Conservation (phyloP, 2,113 vertebrate genomes). For the zebrafish (Danio rerio) region DNA sequence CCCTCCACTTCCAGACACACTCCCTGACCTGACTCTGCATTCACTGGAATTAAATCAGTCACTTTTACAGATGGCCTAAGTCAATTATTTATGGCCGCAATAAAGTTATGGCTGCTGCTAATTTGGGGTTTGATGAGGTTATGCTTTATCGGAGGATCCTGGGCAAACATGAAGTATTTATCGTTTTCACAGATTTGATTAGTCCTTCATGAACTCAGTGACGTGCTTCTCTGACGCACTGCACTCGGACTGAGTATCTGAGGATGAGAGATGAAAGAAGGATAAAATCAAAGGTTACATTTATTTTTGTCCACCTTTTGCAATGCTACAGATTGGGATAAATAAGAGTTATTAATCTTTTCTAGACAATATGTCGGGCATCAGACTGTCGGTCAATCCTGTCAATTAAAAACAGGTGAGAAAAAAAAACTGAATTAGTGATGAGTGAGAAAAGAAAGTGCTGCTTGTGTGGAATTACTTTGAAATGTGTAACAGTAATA, state of each 20-base stretch:
- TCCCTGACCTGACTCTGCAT: background rate
- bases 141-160: constrained; percentile 21
- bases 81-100: constrained; percentile 24
- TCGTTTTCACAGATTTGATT: constrained; percentile 33
- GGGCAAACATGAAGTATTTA: constrained; percentile 37
- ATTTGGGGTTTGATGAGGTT: constrained; percentile 30
- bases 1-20: constrained; percentile 1
- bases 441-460: no score
- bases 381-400: no score
- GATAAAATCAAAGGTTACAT: background rate
- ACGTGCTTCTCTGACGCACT: background rate
- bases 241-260: background rate
- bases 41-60: constrained; percentile 15
- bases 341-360: no score
- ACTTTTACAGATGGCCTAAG: constrained; percentile 30
- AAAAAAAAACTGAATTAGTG: no score
- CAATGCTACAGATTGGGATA: no score
- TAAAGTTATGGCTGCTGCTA: constrained; percentile 26
- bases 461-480: no score
- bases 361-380: no score
- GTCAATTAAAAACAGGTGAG: no score
- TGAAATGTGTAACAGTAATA: no score
- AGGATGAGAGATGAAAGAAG: background rate
- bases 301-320: background rate
- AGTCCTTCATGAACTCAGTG: background rate